These are phyloP conservation scores for Tachystola acroxantha DNA, from an alignment of 2,888 invertebrate genomes.

Conservation along the genomic window DNA sequence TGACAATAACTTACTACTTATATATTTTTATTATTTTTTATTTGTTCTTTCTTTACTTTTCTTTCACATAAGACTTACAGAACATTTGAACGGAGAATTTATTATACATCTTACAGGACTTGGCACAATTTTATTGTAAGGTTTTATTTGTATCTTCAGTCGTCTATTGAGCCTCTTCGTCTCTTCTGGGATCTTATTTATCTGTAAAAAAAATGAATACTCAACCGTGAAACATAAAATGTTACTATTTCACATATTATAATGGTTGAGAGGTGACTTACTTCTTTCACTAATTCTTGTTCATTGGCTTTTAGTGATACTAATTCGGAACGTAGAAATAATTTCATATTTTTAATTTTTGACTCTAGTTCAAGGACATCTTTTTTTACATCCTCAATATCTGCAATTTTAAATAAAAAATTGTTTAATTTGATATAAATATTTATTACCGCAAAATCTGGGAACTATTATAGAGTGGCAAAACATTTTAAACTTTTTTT, in stretches of 20 bases:
- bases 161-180: constrained; percentile 17
- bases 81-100: constrained; percentile 53
- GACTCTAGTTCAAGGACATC: constrained; percentile 47
- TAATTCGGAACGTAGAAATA: constrained; percentile 35
- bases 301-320: constrained; percentile 29
- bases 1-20: background rate
- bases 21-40: background rate
- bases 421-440: too few relatives aligned
- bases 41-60: background rate
- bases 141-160: constrained; percentile 24
- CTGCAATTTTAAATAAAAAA: too few relatives aligned
- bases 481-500: too few relatives aligned
- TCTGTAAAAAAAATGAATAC: constrained; percentile 28
- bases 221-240: too few relatives aligned
- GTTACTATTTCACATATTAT: too few relatives aligned
- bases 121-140: constrained; percentile 45
- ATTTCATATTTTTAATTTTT: constrained; percentile 42
- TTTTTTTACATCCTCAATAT: constrained; percentile 51
- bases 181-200: constrained; percentile 19
- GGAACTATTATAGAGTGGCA: background rate
- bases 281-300: constrained; percentile 32
- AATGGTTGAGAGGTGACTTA: constrained; percentile 17
- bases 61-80: too few relatives aligned
- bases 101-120: constrained; percentile 58
- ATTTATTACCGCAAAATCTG: too few relatives aligned